Percentiles rank a stretch among this genome's conserved stretches.
phyloP scores from a whole-genome alignment of 2,113 vertebrate genomes.

The Strix aluco region DNA sequence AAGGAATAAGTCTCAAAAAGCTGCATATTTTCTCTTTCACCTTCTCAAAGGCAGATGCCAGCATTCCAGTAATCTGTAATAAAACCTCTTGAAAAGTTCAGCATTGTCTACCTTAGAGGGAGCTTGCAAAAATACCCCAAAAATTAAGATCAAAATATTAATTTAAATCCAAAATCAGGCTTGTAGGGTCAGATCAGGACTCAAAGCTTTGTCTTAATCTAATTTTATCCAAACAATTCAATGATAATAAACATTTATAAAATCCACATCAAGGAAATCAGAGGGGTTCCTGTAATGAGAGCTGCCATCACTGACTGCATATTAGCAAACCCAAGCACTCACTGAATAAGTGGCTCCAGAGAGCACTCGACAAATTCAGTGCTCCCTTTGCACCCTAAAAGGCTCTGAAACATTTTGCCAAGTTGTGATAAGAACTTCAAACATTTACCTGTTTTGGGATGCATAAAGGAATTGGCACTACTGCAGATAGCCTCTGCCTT shows the following conservation, averaged over 20 bases:
- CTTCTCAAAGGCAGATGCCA: neutral
- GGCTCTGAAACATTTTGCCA: neutral
- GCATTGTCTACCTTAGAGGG: neutral
- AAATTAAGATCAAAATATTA: neutral
- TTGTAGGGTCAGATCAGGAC: neutral
- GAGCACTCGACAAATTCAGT: neutral
- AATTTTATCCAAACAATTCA: slow-evolving; percentile 21
- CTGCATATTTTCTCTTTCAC: neutral
- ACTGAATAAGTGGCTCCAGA: neutral
- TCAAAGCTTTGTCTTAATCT: neutral
- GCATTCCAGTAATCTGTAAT: neutral
- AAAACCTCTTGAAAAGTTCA: neutral
- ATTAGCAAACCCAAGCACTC: neutral
- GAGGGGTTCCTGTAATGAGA: neutral
- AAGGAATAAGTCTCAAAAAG: neutral
- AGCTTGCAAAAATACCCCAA: neutral
- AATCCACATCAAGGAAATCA: neutral
- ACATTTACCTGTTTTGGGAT: neutral
- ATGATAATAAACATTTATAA: neutral
- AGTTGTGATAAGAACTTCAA: neutral
- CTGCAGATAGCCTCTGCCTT: neutral
- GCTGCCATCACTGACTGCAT: neutral
- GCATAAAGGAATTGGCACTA: neutral
- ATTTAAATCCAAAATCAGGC: neutral
- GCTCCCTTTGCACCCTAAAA: neutral